Percentiles rank a stretch among this genome's conserved stretches.
Evolutionary conservation across 1,140 invertebrate species (phyloP).

Genomic region (Heliothis subflexa): DNA sequence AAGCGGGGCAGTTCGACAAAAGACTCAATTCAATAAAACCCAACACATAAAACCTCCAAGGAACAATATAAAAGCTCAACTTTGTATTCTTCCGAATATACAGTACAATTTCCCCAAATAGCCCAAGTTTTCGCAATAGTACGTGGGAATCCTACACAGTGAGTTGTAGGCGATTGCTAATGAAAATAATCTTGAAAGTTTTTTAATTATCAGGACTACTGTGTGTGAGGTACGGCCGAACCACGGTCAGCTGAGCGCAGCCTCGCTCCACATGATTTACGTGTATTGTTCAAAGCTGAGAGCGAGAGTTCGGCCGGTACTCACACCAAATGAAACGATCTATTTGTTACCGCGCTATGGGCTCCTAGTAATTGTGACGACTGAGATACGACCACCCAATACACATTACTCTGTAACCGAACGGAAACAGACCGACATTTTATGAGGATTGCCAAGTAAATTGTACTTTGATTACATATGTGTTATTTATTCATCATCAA

Average conservation of each 20-base stretch:
- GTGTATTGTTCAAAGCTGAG: slow-evolving; percentile 1
- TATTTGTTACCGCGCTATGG: not conserved
- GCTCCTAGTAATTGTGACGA: not conserved
- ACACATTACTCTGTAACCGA: not conserved
- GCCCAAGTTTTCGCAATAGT: slow-evolving; percentile 43
- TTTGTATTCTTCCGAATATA: slow-evolving; percentile 45
- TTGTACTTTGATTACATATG: not conserved
- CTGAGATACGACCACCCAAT: not conserved
- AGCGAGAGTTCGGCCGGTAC: not conserved
- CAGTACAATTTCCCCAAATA: slow-evolving; percentile 49
- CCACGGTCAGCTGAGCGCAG: not conserved
- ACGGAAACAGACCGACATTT: not conserved
- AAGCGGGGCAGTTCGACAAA: slow-evolving; percentile 48
- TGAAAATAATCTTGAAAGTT: slow-evolving; percentile 72
- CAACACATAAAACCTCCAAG: slow-evolving; percentile 55
- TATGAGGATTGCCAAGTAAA: not conserved
- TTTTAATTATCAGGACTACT: slow-evolving; percentile 66
- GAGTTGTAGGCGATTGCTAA: slow-evolving; percentile 53
- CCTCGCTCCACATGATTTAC: slow-evolving; percentile 5
- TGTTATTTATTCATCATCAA: not conserved
- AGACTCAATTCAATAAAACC: slow-evolving; percentile 61
- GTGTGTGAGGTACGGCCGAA: slow-evolving; percentile 13
- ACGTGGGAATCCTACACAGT: slow-evolving; percentile 35
- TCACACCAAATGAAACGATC: slow-evolving; percentile 1
- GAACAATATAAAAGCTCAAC: slow-evolving; percentile 61